Evolutionary conservation across 2,113 vertebrate genomes (phyloP).

Genomic region (Cyanoramphus novaezelandiae): DNA sequence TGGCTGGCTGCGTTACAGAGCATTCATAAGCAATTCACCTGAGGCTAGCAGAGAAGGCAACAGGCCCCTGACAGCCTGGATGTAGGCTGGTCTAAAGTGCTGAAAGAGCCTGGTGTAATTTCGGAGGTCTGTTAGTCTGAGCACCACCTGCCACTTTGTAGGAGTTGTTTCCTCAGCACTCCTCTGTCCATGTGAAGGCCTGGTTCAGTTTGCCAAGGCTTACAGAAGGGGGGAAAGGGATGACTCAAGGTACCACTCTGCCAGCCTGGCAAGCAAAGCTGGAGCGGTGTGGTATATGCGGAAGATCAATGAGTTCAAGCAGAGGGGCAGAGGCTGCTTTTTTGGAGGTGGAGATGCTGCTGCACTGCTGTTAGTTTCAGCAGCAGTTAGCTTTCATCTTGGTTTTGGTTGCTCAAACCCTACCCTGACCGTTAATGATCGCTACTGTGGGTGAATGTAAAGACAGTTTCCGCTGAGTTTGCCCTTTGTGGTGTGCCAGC

Average conservation of each 20-base stretch:
- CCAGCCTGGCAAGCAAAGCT: background rate
- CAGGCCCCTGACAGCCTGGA: background rate
- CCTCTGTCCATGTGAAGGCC: background rate
- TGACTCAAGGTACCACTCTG: fast-evolving
- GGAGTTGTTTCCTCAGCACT: background rate
- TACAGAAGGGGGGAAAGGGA: fast-evolving
- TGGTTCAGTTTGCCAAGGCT: background rate
- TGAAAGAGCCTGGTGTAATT: background rate
- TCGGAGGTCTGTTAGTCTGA: background rate
- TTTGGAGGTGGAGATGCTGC: background rate
- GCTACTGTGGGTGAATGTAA: background rate
- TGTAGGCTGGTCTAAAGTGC: background rate
- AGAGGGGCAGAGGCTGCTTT: background rate
- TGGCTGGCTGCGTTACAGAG: background rate
- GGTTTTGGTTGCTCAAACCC: background rate
- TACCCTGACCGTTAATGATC: background rate
- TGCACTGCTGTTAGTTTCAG: background rate
- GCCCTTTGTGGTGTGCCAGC: slow-evolving; percentile 23
- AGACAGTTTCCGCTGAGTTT: background rate
- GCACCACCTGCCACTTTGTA: background rate
- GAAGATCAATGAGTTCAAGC: fast-evolving
- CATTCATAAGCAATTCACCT: background rate
- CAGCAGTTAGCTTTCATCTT: background rate
- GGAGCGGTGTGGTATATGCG: background rate
- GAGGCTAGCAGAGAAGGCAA: background rate